A percentile compares a stretch with the other conserved stretches of the same genome.
Evolutionary conservation across 2,113 vertebrate genomes (phyloP).

Genomic region (Corythaixoides concolor): DNA sequence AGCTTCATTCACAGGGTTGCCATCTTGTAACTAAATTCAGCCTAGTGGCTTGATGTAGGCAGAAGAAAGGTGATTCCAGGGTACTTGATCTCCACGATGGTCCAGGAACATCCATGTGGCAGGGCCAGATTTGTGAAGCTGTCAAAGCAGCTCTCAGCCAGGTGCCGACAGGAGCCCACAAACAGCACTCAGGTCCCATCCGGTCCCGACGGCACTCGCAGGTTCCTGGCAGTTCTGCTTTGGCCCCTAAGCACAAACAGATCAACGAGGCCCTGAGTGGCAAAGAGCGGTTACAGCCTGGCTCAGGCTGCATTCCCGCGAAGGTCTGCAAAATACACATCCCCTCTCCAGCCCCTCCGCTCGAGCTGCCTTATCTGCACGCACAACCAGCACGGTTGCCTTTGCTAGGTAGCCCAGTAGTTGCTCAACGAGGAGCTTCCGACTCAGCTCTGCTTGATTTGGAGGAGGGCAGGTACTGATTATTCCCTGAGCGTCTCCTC

Average conservation of each 20-base stretch:
- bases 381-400: fast-evolving
- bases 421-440: not conserved
- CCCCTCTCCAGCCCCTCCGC: not conserved
- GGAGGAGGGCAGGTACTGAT: not conserved
- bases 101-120: not conserved
- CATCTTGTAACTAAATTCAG: not conserved
- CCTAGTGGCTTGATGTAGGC: not conserved
- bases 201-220: not conserved
- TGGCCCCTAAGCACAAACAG: not conserved
- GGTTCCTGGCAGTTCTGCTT: not conserved
- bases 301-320: fast-evolving
- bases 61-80: not conserved
- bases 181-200: not conserved
- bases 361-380: not conserved
- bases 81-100: not conserved
- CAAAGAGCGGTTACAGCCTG: not conserved
- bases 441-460: not conserved
- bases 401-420: not conserved
- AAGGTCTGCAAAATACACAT: not conserved
- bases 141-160: not conserved
- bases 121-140: not conserved
- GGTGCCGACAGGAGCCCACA: fast-evolving
- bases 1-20: not conserved
- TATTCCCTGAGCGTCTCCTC: not conserved
- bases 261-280: not conserved